Base-by-base conservation (phyloP, 2,113 vertebrate genomes). In the Halichoerus grypus region DNA sequence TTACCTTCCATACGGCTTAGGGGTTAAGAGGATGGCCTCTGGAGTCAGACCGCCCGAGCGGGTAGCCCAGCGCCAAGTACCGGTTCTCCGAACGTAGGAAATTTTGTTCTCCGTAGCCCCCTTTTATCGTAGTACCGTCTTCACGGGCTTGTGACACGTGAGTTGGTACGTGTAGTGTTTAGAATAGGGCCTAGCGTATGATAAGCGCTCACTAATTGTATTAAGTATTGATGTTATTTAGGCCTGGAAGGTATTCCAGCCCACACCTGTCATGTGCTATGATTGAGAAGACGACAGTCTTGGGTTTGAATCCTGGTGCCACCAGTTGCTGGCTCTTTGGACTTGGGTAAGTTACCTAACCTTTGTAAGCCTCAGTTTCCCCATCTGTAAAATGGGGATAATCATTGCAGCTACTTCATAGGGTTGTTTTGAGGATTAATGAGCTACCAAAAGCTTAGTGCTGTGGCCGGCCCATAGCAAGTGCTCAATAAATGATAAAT, bases 191-290 rank as follows among this genome's bases (percentile, higher is more conserved):
- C 72, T 83, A 81, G 28, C 16, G n/a, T 94, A 49, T 46, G 72
- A 39, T 81, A 88, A 93, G 7, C 51, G 12, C 55, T 93, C 85
- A 95, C 24, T 22, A 93, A 63, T 49, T 83, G 10, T 31, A 8
- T 77, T 81, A 87, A 65, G n/a, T 92, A 53, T 33, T 92, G 71
- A 74, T 93, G 31, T 92, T 85, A 57, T 55, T 93, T 57, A 61
- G 31, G 3, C 31, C 49, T 22, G 24, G 36, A 77, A 94, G 19
- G 51, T 82, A 87, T 57, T 94, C 57, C 80, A 76, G 49, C 7
- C 42, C 88, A 88, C 1, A 74, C 8, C 13, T 84, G 51, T 97
- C 9, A 14, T 57, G 28, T 46, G 69, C 12, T 33, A 4, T 74
- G 51, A 88, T 28, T 72, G 71, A 83, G 31, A 91, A 59, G 51